Conservation (phyloP, 2,888 invertebrate genomes). For the Venusia cambrica region DNA sequence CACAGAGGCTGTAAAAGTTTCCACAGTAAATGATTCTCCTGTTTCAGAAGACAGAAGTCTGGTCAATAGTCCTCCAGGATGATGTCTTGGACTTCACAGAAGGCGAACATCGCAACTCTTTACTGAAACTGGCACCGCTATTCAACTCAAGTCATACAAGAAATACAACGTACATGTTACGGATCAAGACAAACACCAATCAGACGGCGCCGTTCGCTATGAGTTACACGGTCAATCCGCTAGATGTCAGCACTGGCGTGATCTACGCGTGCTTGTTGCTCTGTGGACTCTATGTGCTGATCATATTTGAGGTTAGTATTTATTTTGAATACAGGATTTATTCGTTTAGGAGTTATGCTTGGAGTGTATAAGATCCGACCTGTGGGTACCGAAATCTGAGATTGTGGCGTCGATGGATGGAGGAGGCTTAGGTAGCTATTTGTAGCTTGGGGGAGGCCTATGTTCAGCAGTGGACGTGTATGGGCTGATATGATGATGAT, state of each 20-base stretch:
- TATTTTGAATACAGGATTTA: too few relatives aligned
- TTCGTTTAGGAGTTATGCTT: too few relatives aligned
- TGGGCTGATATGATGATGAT: too few relatives aligned
- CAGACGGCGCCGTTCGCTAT: constrained; percentile 52
- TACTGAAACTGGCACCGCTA: constrained; percentile 51
- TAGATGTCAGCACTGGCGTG: constrained; percentile 84
- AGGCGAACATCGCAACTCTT: constrained; percentile 62
- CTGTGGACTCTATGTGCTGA: constrained; percentile 87
- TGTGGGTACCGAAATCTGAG: too few relatives aligned
- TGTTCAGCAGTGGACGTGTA: too few relatives aligned
- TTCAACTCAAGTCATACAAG: constrained; percentile 27
- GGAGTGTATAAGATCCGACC: too few relatives aligned
- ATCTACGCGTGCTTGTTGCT: constrained; percentile 88
- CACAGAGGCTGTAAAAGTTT: too few relatives aligned
- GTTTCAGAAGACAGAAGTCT: constrained; percentile 70
- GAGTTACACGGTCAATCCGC: constrained; percentile 82
- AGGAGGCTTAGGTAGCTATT: too few relatives aligned
- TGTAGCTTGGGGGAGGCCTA: too few relatives aligned
- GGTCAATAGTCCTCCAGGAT: constrained; percentile 82
- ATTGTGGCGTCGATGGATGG: too few relatives aligned
- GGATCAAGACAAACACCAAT: constrained; percentile 42
- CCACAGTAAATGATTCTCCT: neutral
- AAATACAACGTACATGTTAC: constrained; percentile 36
- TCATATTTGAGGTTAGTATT: constrained; percentile 90
- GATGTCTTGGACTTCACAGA: constrained; percentile 82